Percentiles rank a stretch among this genome's conserved stretches.
These are phyloP conservation scores for Raja brachyura DNA, from an alignment of 2,113 vertebrate genomes.

Conservation along the genomic window DNA sequence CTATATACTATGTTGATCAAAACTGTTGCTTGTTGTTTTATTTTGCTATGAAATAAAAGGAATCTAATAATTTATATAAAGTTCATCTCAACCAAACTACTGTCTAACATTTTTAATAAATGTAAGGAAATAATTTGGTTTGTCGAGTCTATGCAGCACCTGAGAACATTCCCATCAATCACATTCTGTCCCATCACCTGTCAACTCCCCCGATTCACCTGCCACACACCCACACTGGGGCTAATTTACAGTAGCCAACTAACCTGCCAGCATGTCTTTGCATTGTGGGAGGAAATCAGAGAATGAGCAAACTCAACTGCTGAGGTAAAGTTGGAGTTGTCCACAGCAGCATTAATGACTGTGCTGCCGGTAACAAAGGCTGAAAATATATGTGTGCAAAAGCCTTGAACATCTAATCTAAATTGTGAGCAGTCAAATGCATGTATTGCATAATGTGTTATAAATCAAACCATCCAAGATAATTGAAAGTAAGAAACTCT, in stretches of 20 bases:
- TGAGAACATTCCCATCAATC: too few relatives aligned
- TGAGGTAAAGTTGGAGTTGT: too few relatives aligned
- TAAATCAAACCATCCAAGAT: neutral
- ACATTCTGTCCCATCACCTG: too few relatives aligned
- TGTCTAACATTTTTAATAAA: neutral
- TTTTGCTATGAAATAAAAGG: neutral
- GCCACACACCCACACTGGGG: too few relatives aligned
- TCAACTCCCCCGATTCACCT: too few relatives aligned
- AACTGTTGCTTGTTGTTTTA: neutral
- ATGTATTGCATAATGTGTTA: neutral
- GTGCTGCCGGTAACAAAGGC: neutral
- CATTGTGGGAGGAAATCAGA: too few relatives aligned
- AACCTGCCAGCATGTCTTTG: too few relatives aligned
- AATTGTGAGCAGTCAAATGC: neutral
- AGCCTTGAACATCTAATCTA: neutral
- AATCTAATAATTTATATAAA: neutral
- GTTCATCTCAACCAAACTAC: neutral
- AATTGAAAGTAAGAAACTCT: neutral
- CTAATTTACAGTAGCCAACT: too few relatives aligned
- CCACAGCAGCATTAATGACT: too few relatives aligned
- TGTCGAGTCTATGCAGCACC: too few relatives aligned
- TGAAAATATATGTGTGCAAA: neutral
- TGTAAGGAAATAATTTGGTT: too few relatives aligned
- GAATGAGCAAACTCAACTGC: too few relatives aligned
- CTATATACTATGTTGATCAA: neutral